Evolutionary conservation across 2,113 vertebrate genomes (phyloP), one percentile per base, ranked within the genome.

Genomic region (Corythornis cristatus): DNA sequence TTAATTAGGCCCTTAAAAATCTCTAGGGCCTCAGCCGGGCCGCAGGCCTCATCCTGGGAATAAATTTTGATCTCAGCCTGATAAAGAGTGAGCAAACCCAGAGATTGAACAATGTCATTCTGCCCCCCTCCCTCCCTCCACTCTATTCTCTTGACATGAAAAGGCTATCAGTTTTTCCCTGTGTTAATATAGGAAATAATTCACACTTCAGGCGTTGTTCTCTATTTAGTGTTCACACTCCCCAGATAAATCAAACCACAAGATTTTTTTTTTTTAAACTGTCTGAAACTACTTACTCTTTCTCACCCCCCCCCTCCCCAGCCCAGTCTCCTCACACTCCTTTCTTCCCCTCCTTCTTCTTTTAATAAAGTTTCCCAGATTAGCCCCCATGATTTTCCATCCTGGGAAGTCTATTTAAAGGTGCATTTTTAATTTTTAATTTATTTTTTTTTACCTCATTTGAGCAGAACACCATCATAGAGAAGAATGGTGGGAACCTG

Each of bases 161-260:
- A 98, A 98, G 98, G 96, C 94, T 97, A 98, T 97, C 97, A 93
- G 94, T 98, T 97, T 97, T 96, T 88, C 97, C 90, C 97, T 95
- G 94, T 96, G 96, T 97, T 98, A 98, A 98, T 98, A 98, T 96
- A 96, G 96, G 97, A 98, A 98, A 98, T 98, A 98, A 98, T 98
- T 98, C 98, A 98, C 98, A 96, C 95, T 96, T 95, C 95, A 97
- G 96, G 96, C 95, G 70, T 94, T 96, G 95, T 97, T 97, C 96
- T 97, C 98, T 97, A 96, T 96, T 97, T 97, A 97, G 96, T 28
- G 93, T 8, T 96, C 92, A 35, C 92, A 25, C 94, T 97, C 96
- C 97, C 97, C 81, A 93, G 95, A 97, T 97, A 96, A 96, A 96
- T 97, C 95, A 96, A 90, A 95, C 84, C 83, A 88, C 73, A 46